A percentile compares a stretch with the other conserved stretches of the same genome.
Evolutionary conservation across 2,888 invertebrate genomes (phyloP).

Genomic region (Pseudoips prasinana): DNA sequence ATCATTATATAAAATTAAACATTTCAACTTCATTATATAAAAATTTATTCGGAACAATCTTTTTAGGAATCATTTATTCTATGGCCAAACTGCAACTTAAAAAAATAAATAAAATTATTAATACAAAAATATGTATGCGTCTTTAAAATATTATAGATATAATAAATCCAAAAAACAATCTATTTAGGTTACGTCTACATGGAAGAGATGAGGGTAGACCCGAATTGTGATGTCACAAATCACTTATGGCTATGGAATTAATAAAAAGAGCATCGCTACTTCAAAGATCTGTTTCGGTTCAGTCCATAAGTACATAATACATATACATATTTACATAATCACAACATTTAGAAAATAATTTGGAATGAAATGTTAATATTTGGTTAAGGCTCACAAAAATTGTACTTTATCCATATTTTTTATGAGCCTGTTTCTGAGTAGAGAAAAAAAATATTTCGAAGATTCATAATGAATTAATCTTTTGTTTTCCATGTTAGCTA

Average conservation of each 20-base stretch:
- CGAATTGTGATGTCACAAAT: conserved; percentile 23
- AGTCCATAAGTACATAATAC: conserved; percentile 71
- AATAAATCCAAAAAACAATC: conserved; percentile 26
- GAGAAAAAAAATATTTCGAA: no score
- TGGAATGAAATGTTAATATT: conserved; percentile 53
- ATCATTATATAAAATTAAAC: conserved; percentile 45
- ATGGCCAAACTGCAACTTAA: conserved; percentile 48
- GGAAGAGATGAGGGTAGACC: conserved; percentile 30
- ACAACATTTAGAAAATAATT: conserved; percentile 49
- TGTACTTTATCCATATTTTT: no score
- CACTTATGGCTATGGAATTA: conserved; percentile 31
- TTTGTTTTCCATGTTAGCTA: no score
- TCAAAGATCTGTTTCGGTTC: conserved; percentile 32
- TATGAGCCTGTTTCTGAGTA: no score
- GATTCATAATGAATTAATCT: no score
- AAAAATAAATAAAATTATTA: conserved; percentile 60
- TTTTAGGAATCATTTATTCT: conserved; percentile 47
- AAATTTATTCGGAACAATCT: conserved; percentile 68
- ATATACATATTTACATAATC: conserved; percentile 61
- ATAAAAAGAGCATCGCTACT: conserved; percentile 23
- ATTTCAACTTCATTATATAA: conserved; percentile 46
- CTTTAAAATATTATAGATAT: conserved; percentile 56
- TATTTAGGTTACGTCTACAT: conserved; percentile 24
- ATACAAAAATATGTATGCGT: conserved; percentile 74
- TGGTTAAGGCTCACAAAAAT: no score